phyloP scores from a whole-genome alignment of 2,888 invertebrate species.

The Cryptus viduatorius region DNA sequence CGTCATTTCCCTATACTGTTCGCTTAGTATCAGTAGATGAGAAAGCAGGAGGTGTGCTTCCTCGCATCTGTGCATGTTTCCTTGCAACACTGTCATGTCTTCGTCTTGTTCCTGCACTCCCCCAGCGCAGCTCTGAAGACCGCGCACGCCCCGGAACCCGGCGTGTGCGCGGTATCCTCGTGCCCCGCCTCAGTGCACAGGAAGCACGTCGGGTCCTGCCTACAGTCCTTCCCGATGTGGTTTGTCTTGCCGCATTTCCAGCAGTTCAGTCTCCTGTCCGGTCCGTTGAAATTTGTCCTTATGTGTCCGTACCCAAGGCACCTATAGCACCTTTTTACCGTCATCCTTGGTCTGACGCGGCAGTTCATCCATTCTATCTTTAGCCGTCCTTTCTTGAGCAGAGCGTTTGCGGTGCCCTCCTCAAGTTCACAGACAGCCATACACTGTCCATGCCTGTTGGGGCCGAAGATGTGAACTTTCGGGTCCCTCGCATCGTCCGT shows the following conservation, averaged over 20 bases:
- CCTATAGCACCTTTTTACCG: too few relatives aligned
- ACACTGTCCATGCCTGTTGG: constrained; percentile 37
- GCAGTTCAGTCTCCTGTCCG: constrained; percentile 33
- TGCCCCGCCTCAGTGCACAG: constrained; percentile 31
- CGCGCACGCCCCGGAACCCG: constrained; percentile 18
- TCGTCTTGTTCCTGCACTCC: constrained; percentile 44
- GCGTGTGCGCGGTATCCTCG: constrained; percentile 18
- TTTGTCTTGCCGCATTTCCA: constrained; percentile 43
- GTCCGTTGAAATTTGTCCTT: constrained; percentile 11
- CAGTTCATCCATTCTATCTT: too few relatives aligned
- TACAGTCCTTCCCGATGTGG: constrained; percentile 36
- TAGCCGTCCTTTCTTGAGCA: too few relatives aligned
- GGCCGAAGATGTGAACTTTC: constrained; percentile 16
- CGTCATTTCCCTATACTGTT: constrained; percentile 50
- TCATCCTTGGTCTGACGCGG: too few relatives aligned
- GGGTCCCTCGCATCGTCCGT: constrained; percentile 18
- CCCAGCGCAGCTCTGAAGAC: constrained; percentile 45
- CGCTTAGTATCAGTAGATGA: constrained; percentile 43
- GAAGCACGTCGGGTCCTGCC: constrained; percentile 13
- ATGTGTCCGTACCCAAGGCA: constrained; percentile 15
- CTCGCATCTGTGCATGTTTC: constrained; percentile 22
- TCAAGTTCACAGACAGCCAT: constrained; percentile 52
- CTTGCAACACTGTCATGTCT: constrained; percentile 27
- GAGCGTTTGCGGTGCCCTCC: constrained; percentile 17
- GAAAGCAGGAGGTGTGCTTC: constrained; percentile 48